Base-by-base conservation (phyloP, 2,113 vertebrate species). In the Pampusana beccarii region DNA sequence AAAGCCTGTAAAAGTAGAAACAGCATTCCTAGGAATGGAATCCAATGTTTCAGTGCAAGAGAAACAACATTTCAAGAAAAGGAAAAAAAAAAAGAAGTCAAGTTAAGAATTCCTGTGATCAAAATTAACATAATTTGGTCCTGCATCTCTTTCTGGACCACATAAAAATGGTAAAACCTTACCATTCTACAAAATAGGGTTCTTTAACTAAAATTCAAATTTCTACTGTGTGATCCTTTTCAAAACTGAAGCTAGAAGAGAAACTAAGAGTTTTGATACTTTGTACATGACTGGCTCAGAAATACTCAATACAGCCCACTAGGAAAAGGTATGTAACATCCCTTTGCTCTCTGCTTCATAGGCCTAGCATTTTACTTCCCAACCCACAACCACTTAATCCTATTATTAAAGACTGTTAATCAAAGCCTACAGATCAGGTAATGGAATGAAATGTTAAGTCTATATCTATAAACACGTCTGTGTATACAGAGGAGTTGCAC, bases 141-240 rank as follows among this genome's bases (percentile, higher is more conserved):
- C 34, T 57, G 8, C 19, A 28, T 13, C 58, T 72, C 42, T 60
- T 80, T 65, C 24, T 34, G 75, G 42, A 79, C 11, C 26, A 85
- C 15, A 75, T 16, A 71, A 3, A 90, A 61, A 69, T 33, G 33
- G 42, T 28, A 67, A 80, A 72, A 89, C 38, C 29, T 51, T 85
- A 33, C 7, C 2, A 6, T 57, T 75, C 5, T 48, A 40, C 4
- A 77, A 77, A 56, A 40, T 0, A 56, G 1, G 2, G 11, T 48
- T 67, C 31, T 77, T 86, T 10, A 69, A 38, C 25, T 85, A 62
- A 62, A 90, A 64, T 60, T 60, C 10, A 20, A 34, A 34, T 29
- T 88, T 77, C 26, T 73, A 16, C 6, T 54, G 33, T 18, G 34
- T 1, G 0, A 80, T 33, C 24, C 26, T 82, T 88, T 51, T 46